These are phyloP conservation scores for Mastacembelus armatus DNA, from an alignment of 2,797 vertebrate species.

Conservation along the genomic window DNA sequence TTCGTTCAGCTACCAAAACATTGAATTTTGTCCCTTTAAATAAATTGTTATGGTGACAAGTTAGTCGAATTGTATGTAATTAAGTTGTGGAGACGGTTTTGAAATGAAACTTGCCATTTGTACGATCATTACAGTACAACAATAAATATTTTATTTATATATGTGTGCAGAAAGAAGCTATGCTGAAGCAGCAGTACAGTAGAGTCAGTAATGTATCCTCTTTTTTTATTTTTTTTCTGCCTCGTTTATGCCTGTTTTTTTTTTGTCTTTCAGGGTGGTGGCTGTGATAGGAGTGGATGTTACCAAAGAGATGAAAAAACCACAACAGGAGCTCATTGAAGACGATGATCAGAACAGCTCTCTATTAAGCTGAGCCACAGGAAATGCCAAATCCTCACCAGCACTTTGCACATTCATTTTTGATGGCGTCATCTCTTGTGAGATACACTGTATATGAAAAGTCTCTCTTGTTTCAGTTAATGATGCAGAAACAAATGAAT, in stretches of 20 bases:
- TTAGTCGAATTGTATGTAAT: neutral
- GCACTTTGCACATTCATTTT: constrained; percentile 21
- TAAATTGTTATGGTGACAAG: too few relatives aligned
- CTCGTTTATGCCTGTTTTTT: neutral
- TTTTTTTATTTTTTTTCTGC: too few relatives aligned
- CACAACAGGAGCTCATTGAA: constrained; percentile 54
- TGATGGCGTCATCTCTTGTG: neutral
- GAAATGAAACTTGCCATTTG: neutral
- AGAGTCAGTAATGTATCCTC: too few relatives aligned
- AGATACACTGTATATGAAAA: neutral
- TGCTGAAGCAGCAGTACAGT: too few relatives aligned
- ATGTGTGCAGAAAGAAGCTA: too few relatives aligned
- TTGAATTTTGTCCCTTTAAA: neutral
- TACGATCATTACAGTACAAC: neutral
- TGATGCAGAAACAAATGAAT: constrained; percentile 14
- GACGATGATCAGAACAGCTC: constrained; percentile 44
- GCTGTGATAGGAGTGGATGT: constrained; percentile 62
- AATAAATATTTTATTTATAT: too few relatives aligned
- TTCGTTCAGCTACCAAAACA: neutral
- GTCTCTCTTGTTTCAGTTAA: neutral
- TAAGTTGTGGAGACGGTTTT: too few relatives aligned
- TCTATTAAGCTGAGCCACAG: constrained; percentile 36
- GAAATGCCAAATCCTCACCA: neutral
- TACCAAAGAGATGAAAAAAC: constrained; percentile 22
- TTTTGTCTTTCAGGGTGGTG: constrained; percentile 58